Evolutionary conservation across 2,888 invertebrate genomes (phyloP), one percentile per base, ranked within the genome.

Genomic region (Parnassius smintheus): DNA sequence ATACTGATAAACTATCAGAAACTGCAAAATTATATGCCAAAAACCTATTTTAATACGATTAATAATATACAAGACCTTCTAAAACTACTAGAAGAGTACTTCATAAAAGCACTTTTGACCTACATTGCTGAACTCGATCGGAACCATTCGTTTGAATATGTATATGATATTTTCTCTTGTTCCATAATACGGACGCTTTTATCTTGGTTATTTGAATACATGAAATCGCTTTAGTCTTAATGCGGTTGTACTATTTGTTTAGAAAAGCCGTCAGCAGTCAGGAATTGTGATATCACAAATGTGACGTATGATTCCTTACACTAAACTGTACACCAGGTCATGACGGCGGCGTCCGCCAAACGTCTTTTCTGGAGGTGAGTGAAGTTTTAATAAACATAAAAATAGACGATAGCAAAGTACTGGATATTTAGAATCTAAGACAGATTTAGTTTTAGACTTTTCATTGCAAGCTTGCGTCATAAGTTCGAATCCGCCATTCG

Each of bases 221-320:
- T 35, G 13, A 13, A 58, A 59, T 52, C 51, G 22, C 12, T 52
- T 51, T n/a, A 45, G 51, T 52, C 50, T 48, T 45, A 61, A 61
- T 22, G n/a, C 45, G 25, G 44, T 56, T 45, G 13, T 45, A 56
- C 35, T 22, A n/a, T 35, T 42, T 56, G 41, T 56, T 52, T 84
- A 94, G 95, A 94, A 66, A 94, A 94, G 65, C 95, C 95, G n/a
- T 94, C 95, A 63, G 83, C 93, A 0, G 91, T 94, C 61, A 93
- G 93, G 72, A 93, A 94, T 72, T 95, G 95, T 76, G 93, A 94
- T 66, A 93, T 95, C 61, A 92, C 93, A 55, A 95, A 95, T 81
- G 94, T 94, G 73, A 95, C 95, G 0, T 93, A 94, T 70, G 94
- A 94, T 77, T 93, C 94, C 73, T 95, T 57, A 92, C 93, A 56